These are phyloP conservation scores for Lampris megalopsis DNA, from an alignment of 2,113 vertebrate genomes.

Conservation along the genomic window DNA sequence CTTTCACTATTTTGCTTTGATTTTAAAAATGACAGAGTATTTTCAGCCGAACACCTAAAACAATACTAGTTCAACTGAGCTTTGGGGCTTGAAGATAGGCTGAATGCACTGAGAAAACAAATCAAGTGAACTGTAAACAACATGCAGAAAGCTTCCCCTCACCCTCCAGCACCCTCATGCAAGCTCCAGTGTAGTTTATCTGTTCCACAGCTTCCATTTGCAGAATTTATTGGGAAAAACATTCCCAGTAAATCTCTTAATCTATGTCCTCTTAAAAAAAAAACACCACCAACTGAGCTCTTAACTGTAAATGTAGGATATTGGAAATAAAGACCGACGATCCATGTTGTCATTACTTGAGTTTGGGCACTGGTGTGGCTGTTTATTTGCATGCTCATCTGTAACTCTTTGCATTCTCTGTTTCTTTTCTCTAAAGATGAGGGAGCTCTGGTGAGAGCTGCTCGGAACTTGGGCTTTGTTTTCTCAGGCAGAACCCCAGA, in stretches of 20 bases:
- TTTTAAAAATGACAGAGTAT: not conserved
- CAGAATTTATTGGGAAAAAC: slow-evolving; percentile 24
- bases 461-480: slow-evolving; percentile 89
- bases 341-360: not conserved
- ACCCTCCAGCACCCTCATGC: slow-evolving; percentile 48
- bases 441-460: slow-evolving; percentile 95
- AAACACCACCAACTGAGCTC: too few species aligned
- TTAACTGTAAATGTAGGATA: too few species aligned
- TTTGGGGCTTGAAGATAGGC: slow-evolving; percentile 38
- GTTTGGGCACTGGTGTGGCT: not conserved
- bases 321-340: not conserved
- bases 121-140: slow-evolving; percentile 69
- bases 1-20: not conserved
- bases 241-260: slow-evolving; percentile 7
- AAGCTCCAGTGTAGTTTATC: slow-evolving; percentile 36
- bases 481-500: slow-evolving; percentile 97
- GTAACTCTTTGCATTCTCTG: not conserved
- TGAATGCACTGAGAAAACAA: slow-evolving; percentile 17
- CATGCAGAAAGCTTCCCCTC: slow-evolving; percentile 54
- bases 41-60: slow-evolving; percentile 48
- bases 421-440: slow-evolving; percentile 86
- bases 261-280: too few species aligned
- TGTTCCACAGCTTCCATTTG: slow-evolving; percentile 28
- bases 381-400: not conserved
- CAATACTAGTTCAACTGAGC: slow-evolving; percentile 34